phyloP scores from a whole-genome alignment of 1,140 invertebrate species.

The Calliopsis andreniformis region DNA sequence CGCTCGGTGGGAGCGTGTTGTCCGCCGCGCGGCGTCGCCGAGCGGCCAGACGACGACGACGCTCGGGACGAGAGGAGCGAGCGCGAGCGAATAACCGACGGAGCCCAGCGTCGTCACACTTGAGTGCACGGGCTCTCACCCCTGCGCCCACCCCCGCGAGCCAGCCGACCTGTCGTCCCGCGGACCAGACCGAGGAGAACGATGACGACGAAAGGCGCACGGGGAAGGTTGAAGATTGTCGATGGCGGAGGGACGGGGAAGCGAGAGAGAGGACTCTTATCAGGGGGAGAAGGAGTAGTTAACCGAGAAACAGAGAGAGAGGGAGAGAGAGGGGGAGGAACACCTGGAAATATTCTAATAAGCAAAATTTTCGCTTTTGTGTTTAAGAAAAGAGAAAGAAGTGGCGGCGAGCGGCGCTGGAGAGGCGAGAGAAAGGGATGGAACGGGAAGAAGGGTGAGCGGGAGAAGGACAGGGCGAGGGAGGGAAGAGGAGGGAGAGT shows the following conservation, averaged over 20 bases:
- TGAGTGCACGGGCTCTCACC: conserved; percentile 63
- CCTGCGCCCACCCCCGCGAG: conserved; percentile 9
- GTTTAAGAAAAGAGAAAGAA: conserved; percentile 80
- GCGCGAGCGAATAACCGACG: conserved; percentile 47
- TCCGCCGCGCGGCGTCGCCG: conserved; percentile 42
- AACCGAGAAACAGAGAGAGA: conserved; percentile 8
- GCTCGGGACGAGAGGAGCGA: conserved; percentile 43
- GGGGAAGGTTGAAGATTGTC: conserved; percentile 20
- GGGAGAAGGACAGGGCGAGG: conserved; percentile 21
- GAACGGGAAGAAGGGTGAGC: neutral
- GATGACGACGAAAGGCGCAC: conserved; percentile 32
- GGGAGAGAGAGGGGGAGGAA: neutral
- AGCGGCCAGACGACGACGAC: conserved; percentile 64
- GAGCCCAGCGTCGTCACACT: conserved; percentile 64
- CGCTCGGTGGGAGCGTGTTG: conserved; percentile 44
- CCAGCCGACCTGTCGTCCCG: neutral
- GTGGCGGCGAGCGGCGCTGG: conserved; percentile 61
- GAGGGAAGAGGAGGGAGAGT: conserved; percentile 47
- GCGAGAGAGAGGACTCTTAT: neutral
- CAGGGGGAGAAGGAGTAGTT: neutral
- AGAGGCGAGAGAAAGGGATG: conserved; percentile 6
- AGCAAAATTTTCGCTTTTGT: conserved; percentile 81
- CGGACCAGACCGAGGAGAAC: conserved; percentile 33
- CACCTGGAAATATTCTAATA: conserved; percentile 78
- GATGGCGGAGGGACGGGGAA: conserved; percentile 29